phyloP scores from a whole-genome alignment of 2,888 invertebrate genomes.

The Myopa tessellatipennis region DNA sequence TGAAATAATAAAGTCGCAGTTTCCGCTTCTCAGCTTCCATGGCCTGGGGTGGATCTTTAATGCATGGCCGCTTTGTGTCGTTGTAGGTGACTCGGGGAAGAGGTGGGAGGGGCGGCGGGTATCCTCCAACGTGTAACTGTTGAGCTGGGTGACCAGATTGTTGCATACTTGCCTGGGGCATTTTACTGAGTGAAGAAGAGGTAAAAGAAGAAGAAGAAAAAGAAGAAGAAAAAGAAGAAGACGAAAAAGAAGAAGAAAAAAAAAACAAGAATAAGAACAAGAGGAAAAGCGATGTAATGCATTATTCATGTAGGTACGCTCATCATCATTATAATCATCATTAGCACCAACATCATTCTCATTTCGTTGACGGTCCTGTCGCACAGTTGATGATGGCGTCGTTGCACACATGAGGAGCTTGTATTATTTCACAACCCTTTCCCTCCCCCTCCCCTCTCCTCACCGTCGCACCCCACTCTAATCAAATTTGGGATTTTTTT shows the following conservation, averaged over 20 bases:
- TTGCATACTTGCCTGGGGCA: conserved; percentile 23
- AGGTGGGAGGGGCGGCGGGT: neutral
- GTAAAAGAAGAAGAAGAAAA: neutral
- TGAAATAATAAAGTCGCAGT: conserved; percentile 25
- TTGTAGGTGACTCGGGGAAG: neutral
- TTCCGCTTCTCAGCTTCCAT: conserved; percentile 29
- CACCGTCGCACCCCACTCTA: neutral
- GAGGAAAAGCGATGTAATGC: conserved; percentile 23
- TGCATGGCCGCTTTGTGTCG: conserved; percentile 20
- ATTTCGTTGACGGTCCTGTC: neutral
- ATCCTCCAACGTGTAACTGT: conserved; percentile 46
- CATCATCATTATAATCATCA: conserved; percentile 10
- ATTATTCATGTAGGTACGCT: conserved; percentile 37
- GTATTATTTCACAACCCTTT: neutral
- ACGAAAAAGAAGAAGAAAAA: neutral
- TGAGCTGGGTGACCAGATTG: conserved; percentile 46
- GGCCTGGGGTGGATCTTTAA: conserved; percentile 22
- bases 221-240: neutral
- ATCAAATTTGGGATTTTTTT: neutral
- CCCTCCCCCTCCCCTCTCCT: too few relatives aligned
- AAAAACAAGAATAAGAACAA: neutral
- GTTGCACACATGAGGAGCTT: conserved; percentile 21
- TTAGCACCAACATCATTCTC: conserved; percentile 5
- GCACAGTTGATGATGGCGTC: neutral
- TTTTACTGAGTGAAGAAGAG: conserved; percentile 46